phyloP scores from a whole-genome alignment of 2,113 vertebrate genomes.

The Callaeas wilsoni region DNA sequence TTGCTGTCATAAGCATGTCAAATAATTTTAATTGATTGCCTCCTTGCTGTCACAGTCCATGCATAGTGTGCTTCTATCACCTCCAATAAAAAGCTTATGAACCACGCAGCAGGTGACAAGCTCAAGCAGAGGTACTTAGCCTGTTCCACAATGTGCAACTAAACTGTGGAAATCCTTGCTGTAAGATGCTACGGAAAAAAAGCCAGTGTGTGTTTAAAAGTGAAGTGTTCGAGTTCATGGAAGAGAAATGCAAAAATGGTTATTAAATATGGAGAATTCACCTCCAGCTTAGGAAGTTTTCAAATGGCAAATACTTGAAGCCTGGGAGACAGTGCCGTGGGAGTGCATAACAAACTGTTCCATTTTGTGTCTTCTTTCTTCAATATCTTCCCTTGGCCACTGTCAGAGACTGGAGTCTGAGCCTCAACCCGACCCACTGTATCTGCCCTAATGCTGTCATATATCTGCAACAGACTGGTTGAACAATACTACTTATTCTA shows the following conservation, averaged over 20 bases:
- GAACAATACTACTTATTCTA: not conserved
- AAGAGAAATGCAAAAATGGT: not conserved
- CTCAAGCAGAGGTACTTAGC: not conserved
- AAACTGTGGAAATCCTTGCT: not conserved
- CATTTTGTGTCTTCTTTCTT: not conserved
- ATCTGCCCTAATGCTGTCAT: not conserved
- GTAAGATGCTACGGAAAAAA: not conserved
- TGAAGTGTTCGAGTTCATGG: not conserved
- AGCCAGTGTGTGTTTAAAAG: not conserved
- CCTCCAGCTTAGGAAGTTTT: not conserved
- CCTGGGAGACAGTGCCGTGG: not conserved
- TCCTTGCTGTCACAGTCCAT: not conserved
- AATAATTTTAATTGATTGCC: constrained; percentile 2
- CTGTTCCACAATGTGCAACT: not conserved
- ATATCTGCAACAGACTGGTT: not conserved
- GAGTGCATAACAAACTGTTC: not conserved
- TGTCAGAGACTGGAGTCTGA: not conserved
- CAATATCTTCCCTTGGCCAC: not conserved
- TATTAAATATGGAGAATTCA: not conserved
- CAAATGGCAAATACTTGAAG: not conserved
- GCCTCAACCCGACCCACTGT: accelerated
- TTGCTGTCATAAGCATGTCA: not conserved
- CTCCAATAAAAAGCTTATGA: constrained; percentile 21
- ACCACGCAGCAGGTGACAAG: not conserved
- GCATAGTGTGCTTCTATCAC: not conserved